Percentiles rank a stretch among this genome's conserved stretches.
Conservation (phyloP, 2,888 invertebrate species). For the Anthophora plumipes region DNA sequence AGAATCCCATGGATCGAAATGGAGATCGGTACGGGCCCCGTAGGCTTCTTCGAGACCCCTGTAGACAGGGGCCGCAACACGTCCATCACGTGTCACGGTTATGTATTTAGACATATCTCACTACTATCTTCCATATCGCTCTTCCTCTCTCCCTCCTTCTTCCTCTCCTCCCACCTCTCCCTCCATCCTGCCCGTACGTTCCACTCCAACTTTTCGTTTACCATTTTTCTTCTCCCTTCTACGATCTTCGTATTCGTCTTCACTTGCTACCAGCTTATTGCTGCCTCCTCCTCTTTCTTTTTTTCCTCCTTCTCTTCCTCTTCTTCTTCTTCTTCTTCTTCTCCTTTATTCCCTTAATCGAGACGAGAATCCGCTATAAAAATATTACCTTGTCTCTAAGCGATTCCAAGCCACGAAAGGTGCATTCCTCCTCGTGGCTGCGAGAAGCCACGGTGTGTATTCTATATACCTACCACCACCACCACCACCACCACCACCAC, state of each 20-base stretch:
- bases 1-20: conserved; percentile 73
- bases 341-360: conserved; percentile 28
- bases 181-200: conserved; percentile 12
- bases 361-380: conserved; percentile 18
- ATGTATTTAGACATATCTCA: conserved; percentile 83
- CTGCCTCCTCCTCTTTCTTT: background rate
- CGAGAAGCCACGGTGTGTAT: background rate
- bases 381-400: conserved; percentile 22
- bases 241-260: conserved; percentile 56
- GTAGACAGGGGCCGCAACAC: conserved; percentile 81
- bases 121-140: conserved; percentile 71
- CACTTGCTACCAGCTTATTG: conserved; percentile 61
- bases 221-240: conserved; percentile 51
- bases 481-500: background rate
- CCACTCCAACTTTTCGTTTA: conserved; percentile 40
- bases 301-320: too few relatives aligned
- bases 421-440: background rate
- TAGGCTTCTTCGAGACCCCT: conserved; percentile 73
- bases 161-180: conserved; percentile 15
- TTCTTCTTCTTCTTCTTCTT: background rate
- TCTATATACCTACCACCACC: background rate
- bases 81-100: conserved; percentile 83
- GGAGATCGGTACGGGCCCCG: conserved; percentile 62
- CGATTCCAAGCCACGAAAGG: conserved; percentile 4
- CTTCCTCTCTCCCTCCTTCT: conserved; percentile 51